A percentile compares a stretch with the other conserved stretches of the same genome.
These are phyloP conservation scores for Campoplex nolae DNA, from an alignment of 2,888 invertebrate species.

Conservation along the genomic window DNA sequence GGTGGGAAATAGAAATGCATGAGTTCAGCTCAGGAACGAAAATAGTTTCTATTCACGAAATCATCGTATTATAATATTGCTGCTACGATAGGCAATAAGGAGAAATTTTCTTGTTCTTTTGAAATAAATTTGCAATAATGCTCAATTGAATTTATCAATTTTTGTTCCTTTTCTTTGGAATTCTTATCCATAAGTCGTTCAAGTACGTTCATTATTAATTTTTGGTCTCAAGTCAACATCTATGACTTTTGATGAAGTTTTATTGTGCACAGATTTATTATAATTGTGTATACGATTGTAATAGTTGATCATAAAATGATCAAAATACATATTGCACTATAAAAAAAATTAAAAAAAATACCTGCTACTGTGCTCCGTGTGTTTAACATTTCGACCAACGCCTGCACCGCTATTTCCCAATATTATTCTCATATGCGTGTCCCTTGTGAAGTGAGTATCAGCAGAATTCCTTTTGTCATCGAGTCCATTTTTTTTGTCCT, in stretches of 20 bases:
- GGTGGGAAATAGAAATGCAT: too few relatives aligned
- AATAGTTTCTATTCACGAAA: too few relatives aligned
- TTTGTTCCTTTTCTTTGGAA: neutral
- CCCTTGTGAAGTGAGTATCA: conserved; percentile 94
- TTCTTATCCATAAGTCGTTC: too few relatives aligned
- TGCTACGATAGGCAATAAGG: too few relatives aligned
- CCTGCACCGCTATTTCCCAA: conserved; percentile 87
- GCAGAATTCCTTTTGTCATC: conserved; percentile 85
- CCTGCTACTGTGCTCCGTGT: conserved; percentile 74
- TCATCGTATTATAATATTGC: too few relatives aligned
- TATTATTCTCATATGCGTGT: conserved; percentile 96
- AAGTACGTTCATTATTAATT: neutral
- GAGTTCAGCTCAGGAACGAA: too few relatives aligned
- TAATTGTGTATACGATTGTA: too few relatives aligned
- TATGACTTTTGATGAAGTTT: too few relatives aligned
- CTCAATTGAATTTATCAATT: neutral
- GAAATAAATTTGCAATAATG: too few relatives aligned
- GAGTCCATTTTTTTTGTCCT: conserved; percentile 79
- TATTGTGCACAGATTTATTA: neutral
- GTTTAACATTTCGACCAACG: conserved; percentile 82
- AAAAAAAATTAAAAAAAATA: conserved; percentile 57
- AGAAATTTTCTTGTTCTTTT: too few relatives aligned
- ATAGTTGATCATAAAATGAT: neutral
- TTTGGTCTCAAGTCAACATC: neutral
- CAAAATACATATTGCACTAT: neutral